Base-by-base conservation (phyloP, 1,140 invertebrate species). In the Popillia japonica region DNA sequence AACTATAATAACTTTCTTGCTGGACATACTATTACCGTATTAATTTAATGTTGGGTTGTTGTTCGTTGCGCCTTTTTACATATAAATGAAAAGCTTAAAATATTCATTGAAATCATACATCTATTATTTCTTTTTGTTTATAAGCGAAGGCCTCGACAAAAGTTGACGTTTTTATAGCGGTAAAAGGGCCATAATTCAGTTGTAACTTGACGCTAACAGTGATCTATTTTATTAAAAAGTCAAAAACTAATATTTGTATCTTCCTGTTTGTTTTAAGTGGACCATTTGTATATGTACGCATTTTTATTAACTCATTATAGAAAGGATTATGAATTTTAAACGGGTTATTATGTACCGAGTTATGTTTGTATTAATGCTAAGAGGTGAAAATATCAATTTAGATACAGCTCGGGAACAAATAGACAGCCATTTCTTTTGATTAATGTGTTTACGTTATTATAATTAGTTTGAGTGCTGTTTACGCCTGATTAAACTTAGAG, bases 231-330 rank as follows among this genome's bases (percentile, higher is more conserved):
- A 82, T 82, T 80, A 80, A 82, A 80, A 78, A 80, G 79, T 78
- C 78, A 79, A 78, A 80, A 79, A 48, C 78, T 79, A 78, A 79
- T 82, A 80, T 79, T 79, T 80, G 79, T 82, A 80, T 82, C 81
- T 82, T 82, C 81, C 81, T 82, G 81, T 82, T 82, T 82, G 81
- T 82, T 82, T 82, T 82, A 80, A 80, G 76, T 74, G 40, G 68
- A 59, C 77, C 75, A 80, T 82, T 82, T 82, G 75, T 80, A 82
- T 80, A 80, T 78, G 55, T 80, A 80, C 79, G 81, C 81, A 82
- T 82, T 82, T 82, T 82, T 82, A 82, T 82, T 82, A 77, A 79
- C 81, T 82, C 81, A 82, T 82, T 82, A 82, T 81, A 68, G 72
- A 55, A 75, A 64, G 68, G 64, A 59, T 72, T 75, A 79, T 76